phyloP scores from a whole-genome alignment of 2,888 invertebrate species.

The Limenitis camilla region DNA sequence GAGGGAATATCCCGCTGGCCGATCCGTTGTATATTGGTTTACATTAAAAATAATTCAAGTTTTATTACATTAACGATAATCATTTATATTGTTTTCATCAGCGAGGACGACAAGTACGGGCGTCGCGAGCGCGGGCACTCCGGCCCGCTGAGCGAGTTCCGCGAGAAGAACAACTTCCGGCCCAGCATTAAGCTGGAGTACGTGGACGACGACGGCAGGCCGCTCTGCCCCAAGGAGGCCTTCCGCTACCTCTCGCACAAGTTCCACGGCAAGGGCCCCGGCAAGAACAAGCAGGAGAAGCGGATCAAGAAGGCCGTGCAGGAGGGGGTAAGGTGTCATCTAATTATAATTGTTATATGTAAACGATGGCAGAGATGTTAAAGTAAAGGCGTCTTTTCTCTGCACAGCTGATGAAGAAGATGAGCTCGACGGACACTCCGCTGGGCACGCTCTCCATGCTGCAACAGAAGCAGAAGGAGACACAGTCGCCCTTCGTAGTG shows the following conservation, averaged over 20 bases:
- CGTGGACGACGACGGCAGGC: constrained; percentile 95
- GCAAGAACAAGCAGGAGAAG: constrained; percentile 98
- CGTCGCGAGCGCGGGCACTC: constrained; percentile 77
- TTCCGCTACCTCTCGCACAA: constrained; percentile 97
- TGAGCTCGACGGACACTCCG: constrained; percentile 98
- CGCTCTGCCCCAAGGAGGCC: constrained; percentile 95
- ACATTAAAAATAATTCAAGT: too few relatives aligned
- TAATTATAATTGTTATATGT: too few relatives aligned
- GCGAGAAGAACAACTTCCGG: constrained; percentile 91
- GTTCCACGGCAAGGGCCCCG: constrained; percentile 99
- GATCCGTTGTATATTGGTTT: too few relatives aligned
- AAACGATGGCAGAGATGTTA: too few relatives aligned
- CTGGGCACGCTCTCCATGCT: constrained; percentile 94
- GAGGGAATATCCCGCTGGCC: too few relatives aligned
- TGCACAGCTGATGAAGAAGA: constrained; percentile 90
- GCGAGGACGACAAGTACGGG: constrained; percentile 86
- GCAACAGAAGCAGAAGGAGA: constrained; percentile 96
- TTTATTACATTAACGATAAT: too few relatives aligned
- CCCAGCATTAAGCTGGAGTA: constrained; percentile 97
- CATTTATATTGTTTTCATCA: too few relatives aligned
- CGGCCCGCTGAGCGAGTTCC: constrained; percentile 93
- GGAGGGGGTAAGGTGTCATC: too few relatives aligned
- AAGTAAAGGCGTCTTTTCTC: not conserved
- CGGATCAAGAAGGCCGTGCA: constrained; percentile 95
- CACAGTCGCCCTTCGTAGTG: constrained; percentile 93